Evolutionary conservation across 2,888 invertebrate species (phyloP).

Genomic region (Phytoseiulus persimilis): DNA sequence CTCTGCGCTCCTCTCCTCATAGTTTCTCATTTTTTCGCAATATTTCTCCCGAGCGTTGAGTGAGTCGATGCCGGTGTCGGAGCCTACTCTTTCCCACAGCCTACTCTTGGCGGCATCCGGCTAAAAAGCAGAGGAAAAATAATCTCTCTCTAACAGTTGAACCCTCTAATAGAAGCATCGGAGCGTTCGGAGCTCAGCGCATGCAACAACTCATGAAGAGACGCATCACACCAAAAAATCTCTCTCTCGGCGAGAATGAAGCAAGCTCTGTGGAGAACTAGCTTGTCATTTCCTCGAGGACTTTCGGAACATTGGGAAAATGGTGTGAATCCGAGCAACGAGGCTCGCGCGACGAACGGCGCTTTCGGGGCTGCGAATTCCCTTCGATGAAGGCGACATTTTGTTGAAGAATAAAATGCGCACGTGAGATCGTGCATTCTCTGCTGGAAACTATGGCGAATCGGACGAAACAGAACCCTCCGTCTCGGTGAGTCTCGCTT

Average conservation of each 20-base stretch:
- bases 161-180: not conserved
- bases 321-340: no score
- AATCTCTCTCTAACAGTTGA: not conserved
- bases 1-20: not conserved
- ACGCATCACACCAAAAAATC: not conserved
- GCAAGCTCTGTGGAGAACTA: not conserved
- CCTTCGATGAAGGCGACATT: no score
- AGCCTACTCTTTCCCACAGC: not conserved
- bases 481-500: no score
- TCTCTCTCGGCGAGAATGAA: not conserved
- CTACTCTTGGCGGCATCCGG: not conserved
- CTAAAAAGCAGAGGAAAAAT: not conserved
- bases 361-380: no score
- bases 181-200: not conserved
- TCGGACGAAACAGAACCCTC: no score
- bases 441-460: no score
- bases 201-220: not conserved
- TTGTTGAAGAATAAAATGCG: no score
- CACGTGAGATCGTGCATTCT: no score
- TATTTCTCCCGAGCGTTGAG: not conserved
- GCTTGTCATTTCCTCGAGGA: not conserved
- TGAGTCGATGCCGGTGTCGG: not conserved
- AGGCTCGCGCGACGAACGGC: no score
- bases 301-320: not conserved
- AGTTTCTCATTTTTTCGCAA: conserved; percentile 5